Evolutionary conservation across 2,113 vertebrate species (phyloP).

Genomic region (Ailuropoda melanoleuca): DNA sequence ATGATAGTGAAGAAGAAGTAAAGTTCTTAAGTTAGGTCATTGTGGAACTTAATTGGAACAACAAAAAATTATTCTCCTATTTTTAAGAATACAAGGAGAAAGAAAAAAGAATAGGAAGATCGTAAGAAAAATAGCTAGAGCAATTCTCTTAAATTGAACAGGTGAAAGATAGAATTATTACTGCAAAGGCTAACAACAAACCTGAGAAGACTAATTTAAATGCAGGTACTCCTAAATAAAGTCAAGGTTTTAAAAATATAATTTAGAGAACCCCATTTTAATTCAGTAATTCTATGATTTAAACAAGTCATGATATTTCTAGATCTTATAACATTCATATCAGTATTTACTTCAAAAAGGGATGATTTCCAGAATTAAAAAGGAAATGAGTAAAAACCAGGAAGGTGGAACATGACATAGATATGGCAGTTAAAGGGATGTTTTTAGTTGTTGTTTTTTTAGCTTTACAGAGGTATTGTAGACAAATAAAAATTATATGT

Average conservation of each 20-base stretch:
- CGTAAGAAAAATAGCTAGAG: conserved; percentile 10
- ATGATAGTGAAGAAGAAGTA: conserved; percentile 31
- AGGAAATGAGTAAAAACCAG: not conserved
- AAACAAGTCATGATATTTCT: not conserved
- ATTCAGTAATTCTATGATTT: not conserved
- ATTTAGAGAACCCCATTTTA: not conserved
- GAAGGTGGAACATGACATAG: not conserved
- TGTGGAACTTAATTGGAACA: conserved; percentile 25
- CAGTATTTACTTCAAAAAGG: not conserved
- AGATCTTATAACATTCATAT: not conserved
- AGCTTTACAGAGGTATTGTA: not conserved
- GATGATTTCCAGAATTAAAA: not conserved
- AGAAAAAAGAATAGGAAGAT: conserved; percentile 17
- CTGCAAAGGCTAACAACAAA: not conserved
- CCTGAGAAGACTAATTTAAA: not conserved
- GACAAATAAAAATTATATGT: not conserved
- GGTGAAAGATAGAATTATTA: conserved; percentile 8
- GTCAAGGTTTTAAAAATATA: not conserved
- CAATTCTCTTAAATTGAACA: conserved; percentile 26
- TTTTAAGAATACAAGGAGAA: conserved; percentile 25
- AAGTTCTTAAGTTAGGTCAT: not conserved
- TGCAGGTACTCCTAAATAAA: not conserved
- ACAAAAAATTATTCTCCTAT: not conserved
- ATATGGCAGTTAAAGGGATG: not conserved
- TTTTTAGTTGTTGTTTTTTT: not conserved